phyloP scores from a whole-genome alignment of 2,797 vertebrate species.

The Pantherophis alleghaniensis region DNA sequence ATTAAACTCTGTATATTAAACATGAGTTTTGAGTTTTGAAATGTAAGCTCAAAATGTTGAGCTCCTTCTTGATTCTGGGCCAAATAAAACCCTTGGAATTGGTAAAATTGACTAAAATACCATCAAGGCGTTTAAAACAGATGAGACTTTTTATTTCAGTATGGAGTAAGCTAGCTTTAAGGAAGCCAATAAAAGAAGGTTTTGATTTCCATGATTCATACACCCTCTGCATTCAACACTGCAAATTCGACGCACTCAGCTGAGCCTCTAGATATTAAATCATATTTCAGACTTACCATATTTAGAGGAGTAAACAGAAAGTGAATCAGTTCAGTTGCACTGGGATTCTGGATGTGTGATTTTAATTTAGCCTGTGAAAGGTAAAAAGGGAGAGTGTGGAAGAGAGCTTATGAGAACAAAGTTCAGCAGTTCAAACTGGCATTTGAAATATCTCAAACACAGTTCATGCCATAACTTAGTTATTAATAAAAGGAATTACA shows the following conservation, averaged over 20 bases:
- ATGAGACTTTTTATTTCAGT: not conserved
- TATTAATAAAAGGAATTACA: not conserved
- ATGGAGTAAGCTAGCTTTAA: not conserved
- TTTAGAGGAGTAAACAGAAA: constrained; percentile 91
- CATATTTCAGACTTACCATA: constrained; percentile 77
- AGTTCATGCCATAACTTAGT: not conserved
- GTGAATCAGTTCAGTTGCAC: constrained; percentile 89
- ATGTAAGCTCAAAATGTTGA: not conserved
- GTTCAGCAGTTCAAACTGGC: no score
- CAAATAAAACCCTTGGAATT: not conserved
- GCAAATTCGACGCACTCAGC: not conserved
- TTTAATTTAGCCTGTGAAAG: constrained; percentile 84
- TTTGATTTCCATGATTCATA: not conserved
- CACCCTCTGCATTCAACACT: not conserved
- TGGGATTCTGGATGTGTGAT: constrained; percentile 94
- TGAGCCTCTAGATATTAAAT: constrained; percentile 7
- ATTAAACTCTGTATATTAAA: no score
- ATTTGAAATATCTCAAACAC: not conserved
- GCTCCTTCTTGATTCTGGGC: not conserved
- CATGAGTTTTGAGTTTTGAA: not conserved
- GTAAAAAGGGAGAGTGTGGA: not conserved
- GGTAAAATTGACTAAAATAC: not conserved
- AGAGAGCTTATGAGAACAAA: not conserved
- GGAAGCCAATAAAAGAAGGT: not conserved
- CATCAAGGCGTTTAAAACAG: not conserved